These are phyloP conservation scores for Incurvaria masculella DNA, from an alignment of 2,888 invertebrate genomes.

Conservation along the genomic window DNA sequence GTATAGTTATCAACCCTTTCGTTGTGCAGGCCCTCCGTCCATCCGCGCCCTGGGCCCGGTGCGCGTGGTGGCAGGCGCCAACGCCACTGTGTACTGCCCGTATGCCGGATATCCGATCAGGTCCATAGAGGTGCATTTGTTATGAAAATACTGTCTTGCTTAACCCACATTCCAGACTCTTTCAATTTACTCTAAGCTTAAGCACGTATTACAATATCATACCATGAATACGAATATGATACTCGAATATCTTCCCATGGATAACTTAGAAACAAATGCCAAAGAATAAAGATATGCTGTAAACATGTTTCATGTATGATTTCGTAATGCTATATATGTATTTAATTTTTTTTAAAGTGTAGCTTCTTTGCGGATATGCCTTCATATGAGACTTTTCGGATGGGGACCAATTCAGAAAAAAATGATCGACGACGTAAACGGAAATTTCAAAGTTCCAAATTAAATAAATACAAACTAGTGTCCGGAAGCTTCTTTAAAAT, in stretches of 20 bases:
- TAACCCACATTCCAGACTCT: constrained; percentile 2
- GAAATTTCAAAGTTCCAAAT: too few relatives aligned
- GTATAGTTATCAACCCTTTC: too few relatives aligned
- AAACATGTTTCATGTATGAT: background rate
- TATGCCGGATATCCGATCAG: constrained; percentile 84
- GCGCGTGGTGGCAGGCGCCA: constrained; percentile 74
- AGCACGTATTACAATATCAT: background rate
- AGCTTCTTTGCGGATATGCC: too few relatives aligned
- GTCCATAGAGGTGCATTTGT: constrained; percentile 51
- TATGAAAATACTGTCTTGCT: constrained; percentile 23
- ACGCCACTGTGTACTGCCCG: constrained; percentile 73
- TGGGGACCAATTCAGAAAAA: too few relatives aligned
- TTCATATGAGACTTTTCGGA: too few relatives aligned
- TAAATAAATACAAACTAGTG: too few relatives aligned
- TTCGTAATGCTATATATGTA: too few relatives aligned
- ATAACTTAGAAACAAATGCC: background rate
- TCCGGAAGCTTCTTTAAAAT: too few relatives aligned
- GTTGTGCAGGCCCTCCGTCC: constrained; percentile 61
- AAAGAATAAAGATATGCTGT: background rate
- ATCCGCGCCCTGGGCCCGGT: constrained; percentile 66
- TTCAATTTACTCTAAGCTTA: background rate
- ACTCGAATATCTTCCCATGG: background rate
- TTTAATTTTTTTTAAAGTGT: too few relatives aligned
- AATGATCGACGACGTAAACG: too few relatives aligned
- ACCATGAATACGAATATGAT: background rate